Conservation (phyloP, 1,140 invertebrate species). For the Lordiphosa clarofinis region DNA sequence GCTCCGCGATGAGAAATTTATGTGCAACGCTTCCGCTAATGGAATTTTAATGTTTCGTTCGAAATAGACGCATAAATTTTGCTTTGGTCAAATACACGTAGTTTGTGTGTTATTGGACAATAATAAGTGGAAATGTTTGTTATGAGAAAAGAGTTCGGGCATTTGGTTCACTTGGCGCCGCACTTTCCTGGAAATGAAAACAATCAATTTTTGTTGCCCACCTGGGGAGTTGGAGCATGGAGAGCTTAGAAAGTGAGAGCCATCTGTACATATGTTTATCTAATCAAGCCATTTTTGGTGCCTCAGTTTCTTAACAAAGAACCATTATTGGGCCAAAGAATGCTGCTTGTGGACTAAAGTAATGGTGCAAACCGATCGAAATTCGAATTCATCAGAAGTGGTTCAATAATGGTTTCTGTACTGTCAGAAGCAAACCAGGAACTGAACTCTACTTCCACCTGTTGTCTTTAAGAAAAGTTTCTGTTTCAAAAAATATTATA, state of each 20-base stretch:
- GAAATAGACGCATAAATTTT: slow-evolving; percentile 62
- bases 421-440: no score
- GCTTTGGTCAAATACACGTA: slow-evolving; percentile 50
- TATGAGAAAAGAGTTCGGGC: slow-evolving; percentile 40
- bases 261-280: no score
- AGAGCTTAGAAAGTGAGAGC: not conserved
- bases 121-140: slow-evolving; percentile 51
- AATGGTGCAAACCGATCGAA: no score
- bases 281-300: no score
- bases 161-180: slow-evolving; percentile 51
- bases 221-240: slow-evolving; percentile 10
- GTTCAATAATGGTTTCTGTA: no score
- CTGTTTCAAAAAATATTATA: no score
- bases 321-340: no score
- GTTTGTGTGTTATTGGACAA: slow-evolving; percentile 16
- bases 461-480: no score
- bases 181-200: slow-evolving; percentile 43
- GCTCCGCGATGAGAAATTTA: slow-evolving; percentile 36
- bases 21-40: slow-evolving; percentile 66
- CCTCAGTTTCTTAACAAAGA: no score
- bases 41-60: slow-evolving; percentile 77
- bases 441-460: no score
- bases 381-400: no score
- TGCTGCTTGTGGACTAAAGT: no score
- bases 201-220: slow-evolving; percentile 19